Conservation (phyloP, 2,113 vertebrate genomes). For the Tautogolabrus adspersus region DNA sequence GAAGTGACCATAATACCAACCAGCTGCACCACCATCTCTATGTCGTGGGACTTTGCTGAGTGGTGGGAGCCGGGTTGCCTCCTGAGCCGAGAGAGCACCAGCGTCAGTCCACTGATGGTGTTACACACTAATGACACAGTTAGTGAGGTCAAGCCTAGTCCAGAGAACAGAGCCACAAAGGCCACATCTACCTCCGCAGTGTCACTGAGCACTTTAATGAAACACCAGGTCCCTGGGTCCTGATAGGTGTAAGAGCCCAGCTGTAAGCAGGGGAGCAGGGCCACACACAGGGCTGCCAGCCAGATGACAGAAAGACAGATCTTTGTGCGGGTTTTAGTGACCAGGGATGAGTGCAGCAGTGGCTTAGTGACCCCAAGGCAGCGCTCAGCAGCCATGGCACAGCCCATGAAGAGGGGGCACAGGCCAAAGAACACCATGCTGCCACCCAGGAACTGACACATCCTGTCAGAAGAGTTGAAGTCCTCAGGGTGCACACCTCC, state of each 20-base stretch:
- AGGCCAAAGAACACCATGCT: constrained; percentile 94
- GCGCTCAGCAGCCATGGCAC: constrained; percentile 91
- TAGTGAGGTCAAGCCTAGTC: constrained; percentile 86
- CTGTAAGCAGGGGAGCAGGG: constrained; percentile 85
- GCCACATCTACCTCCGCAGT: constrained; percentile 79
- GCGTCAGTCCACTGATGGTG: constrained; percentile 87
- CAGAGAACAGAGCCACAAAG: constrained; percentile 87
- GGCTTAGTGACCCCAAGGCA: constrained; percentile 90
- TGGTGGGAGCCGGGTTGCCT: constrained; percentile 76
- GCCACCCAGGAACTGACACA: constrained; percentile 90
- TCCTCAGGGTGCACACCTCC: constrained; percentile 56
- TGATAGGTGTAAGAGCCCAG: constrained; percentile 88
- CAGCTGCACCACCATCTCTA: constrained; percentile 94
- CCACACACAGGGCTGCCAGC: constrained; percentile 83
- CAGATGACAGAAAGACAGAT: constrained; percentile 81
- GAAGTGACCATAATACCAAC: constrained; percentile 91
- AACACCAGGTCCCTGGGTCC: constrained; percentile 90
- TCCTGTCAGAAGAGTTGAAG: constrained; percentile 70
- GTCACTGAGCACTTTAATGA: constrained; percentile 83
- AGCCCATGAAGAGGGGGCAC: constrained; percentile 90
- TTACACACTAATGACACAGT: constrained; percentile 88
- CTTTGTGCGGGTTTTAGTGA: constrained; percentile 85
- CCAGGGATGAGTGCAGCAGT: constrained; percentile 85
- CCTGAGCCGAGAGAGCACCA: constrained; percentile 87
- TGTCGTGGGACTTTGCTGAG: constrained; percentile 86